Percentiles rank a stretch among this genome's conserved stretches.
These are phyloP conservation scores for Halcyon senegalensis DNA, from an alignment of 2,113 vertebrate species.

Conservation along the genomic window DNA sequence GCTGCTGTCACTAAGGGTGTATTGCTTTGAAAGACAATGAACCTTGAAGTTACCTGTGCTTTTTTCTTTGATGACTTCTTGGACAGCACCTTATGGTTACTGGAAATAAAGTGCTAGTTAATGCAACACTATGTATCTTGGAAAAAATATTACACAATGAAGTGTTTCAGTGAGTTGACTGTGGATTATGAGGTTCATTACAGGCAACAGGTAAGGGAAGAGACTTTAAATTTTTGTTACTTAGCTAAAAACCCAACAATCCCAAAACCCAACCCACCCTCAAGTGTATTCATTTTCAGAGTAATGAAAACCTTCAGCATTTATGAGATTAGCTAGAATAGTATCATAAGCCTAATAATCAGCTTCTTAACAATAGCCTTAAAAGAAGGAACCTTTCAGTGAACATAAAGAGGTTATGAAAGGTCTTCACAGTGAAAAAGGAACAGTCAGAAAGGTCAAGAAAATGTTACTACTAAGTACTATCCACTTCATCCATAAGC, in stretches of 20 bases:
- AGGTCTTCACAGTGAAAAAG: not conserved
- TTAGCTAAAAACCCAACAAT: not conserved
- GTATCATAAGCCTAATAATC: not conserved
- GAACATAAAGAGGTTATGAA: not conserved
- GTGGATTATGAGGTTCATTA: not conserved
- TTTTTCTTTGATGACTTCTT: not conserved
- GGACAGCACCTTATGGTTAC: not conserved
- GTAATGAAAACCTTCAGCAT: not conserved
- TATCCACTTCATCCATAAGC: not conserved
- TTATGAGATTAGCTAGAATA: not conserved
- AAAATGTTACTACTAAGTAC: not conserved
- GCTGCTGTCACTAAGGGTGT: not conserved
- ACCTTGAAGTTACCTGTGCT: not conserved
- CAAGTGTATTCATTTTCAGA: not conserved
- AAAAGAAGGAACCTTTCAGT: not conserved
- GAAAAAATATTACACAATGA: not conserved
- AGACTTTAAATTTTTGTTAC: not conserved
- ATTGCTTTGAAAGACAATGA: not conserved
- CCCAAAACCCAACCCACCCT: not conserved
- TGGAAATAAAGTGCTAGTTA: not conserved
- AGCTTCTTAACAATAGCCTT: not conserved
- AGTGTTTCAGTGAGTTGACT: not conserved
- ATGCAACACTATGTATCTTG: not conserved
- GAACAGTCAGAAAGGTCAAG: not conserved
- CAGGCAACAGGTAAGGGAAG: not conserved